These are phyloP conservation scores for Ennomos erosarius DNA, from an alignment of 2,888 invertebrate genomes.

Conservation along the genomic window DNA sequence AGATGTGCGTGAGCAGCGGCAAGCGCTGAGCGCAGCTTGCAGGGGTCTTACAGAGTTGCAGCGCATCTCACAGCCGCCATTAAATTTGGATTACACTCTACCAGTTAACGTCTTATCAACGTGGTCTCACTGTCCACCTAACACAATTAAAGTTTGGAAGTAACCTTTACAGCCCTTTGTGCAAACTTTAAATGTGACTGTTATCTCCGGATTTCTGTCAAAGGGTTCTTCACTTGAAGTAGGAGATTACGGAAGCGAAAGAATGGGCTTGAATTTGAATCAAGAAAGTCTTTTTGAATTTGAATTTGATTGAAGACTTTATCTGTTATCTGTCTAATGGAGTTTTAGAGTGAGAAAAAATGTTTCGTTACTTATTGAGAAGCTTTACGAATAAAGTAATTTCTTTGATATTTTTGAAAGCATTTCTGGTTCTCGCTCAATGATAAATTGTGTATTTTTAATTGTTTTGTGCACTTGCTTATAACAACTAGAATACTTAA, in stretches of 20 bases:
- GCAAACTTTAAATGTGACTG: slow-evolving; percentile 29
- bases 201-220: slow-evolving; percentile 35
- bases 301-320: slow-evolving; percentile 24
- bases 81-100: too few species aligned
- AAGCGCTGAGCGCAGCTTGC: too few species aligned
- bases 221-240: slow-evolving; percentile 23
- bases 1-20: too few species aligned
- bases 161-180: slow-evolving; percentile 39
- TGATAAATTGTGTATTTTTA: not conserved
- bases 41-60: too few species aligned
- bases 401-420: too few species aligned
- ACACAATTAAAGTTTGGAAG: slow-evolving; percentile 41
- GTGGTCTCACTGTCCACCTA: slow-evolving; percentile 18
- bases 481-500: too few species aligned
- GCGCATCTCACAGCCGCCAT: too few species aligned
- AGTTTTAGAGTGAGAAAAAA: slow-evolving; percentile 2
- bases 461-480: too few species aligned
- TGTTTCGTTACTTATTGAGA: not conserved
- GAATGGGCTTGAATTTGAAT: slow-evolving; percentile 26
- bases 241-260: slow-evolving; percentile 27
- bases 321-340: slow-evolving; percentile 3
- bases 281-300: too few species aligned
- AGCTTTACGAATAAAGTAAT: not conserved
- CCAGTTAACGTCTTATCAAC: not conserved
- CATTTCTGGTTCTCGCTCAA: too few species aligned